Base-by-base conservation (phyloP, 2,888 invertebrate species). In the Cepaea hortensis region DNA sequence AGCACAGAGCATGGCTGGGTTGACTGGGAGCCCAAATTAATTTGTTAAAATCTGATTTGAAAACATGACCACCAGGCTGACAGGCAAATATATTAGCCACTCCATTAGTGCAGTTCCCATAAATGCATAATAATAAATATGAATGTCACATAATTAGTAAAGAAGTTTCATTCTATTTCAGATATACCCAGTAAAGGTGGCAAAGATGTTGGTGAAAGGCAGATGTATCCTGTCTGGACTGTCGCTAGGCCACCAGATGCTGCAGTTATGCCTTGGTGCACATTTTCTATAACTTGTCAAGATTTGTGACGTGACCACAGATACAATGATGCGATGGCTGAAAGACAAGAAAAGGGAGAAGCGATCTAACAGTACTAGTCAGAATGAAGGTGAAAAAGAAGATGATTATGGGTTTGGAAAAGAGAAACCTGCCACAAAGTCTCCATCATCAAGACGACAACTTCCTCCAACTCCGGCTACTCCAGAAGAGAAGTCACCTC, bases 271-370 rank as follows among this genome's bases (percentile, higher is more conserved):
- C n/a, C 55, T 20, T 77, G 23, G 55, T n/a, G 55, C 77, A 55
- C 68, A 18, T 68, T 50, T 20, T 75, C 48, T 48, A 20, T 4
- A 18, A 18, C 18, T 48, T 5, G 3, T 75, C 48, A 50, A 13
- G 75, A 75, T 15, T 18, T 75, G 11, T 77, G 23, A 77, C 55
- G n/a, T 77, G 55, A 61, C 61, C 20, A 15, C 77, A 61, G 55
- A 5, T 83, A 83, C 85, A 35, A 90, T 90, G 90, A 86, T 89
- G 75, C 90, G 90, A 61, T 90, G 90, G 90, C 84, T 90, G 84
- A 90, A 90, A 46, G 90, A 89, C 62, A 86, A 87, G 81, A 87
- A 87, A 72, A 84, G 73, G 83, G 87, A 85, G 80, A 89, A 77
- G 83, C 23, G 81, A 35, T 23, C 55, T 11, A 83, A 61, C 79